Evolutionary conservation across 2,113 vertebrate genomes (phyloP).

Genomic region (Balaenoptera acutorostrata): DNA sequence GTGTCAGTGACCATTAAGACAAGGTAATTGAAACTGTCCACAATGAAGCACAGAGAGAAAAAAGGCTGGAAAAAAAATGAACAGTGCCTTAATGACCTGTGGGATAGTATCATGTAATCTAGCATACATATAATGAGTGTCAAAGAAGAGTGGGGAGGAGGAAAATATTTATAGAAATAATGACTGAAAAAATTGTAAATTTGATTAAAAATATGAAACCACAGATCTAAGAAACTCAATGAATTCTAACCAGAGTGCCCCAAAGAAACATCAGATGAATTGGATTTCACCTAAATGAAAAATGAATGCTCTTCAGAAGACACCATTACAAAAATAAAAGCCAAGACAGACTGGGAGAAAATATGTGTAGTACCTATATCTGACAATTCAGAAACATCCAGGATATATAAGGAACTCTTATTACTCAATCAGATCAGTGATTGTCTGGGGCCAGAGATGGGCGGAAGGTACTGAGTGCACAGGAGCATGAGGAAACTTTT

Average conservation of each 20-base stretch:
- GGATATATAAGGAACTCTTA: neutral
- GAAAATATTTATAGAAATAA: neutral
- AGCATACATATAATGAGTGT: neutral
- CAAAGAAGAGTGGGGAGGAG: neutral
- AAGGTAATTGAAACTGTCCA: neutral
- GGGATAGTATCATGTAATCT: neutral
- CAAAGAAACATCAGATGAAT: neutral
- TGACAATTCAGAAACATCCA: neutral
- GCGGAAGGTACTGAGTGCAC: neutral
- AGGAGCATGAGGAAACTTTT: neutral
- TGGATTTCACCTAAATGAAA: slow-evolving; percentile 19
- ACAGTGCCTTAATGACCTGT: neutral
- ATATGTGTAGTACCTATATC: neutral
- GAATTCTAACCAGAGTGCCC: neutral
- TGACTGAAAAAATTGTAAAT: neutral
- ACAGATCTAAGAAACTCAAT: neutral
- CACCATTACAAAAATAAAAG: slow-evolving; percentile 10
- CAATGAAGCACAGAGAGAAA: neutral
- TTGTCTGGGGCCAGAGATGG: neutral
- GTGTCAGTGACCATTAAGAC: neutral
- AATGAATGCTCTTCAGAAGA: neutral
- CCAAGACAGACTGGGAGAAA: neutral
- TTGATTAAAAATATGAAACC: neutral
- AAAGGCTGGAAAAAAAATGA: neutral
- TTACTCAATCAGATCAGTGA: neutral